phyloP scores from a whole-genome alignment of 2,888 invertebrate species.

The Hemithea aestivaria region DNA sequence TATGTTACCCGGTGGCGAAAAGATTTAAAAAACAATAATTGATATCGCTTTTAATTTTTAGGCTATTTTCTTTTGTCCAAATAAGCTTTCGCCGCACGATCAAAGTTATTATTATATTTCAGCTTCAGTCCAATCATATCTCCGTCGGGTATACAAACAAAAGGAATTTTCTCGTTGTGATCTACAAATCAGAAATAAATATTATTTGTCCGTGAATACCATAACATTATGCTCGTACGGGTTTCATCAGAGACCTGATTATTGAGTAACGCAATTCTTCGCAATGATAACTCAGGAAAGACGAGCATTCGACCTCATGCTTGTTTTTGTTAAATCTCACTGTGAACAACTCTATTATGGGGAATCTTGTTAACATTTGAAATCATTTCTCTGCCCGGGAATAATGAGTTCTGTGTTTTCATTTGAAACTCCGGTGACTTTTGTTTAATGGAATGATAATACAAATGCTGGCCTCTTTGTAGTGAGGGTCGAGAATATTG shows the following conservation, averaged over 20 bases:
- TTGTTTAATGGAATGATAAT: constrained; percentile 80
- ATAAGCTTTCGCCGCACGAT: no score
- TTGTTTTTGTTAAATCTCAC: constrained; percentile 76
- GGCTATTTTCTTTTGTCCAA: no score
- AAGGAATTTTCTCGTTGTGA: no score
- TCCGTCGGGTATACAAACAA: no score
- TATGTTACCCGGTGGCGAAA: no score
- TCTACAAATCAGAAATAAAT: constrained; percentile 9
- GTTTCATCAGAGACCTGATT: constrained; percentile 15
- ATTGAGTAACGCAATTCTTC: constrained; percentile 51
- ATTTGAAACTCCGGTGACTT: constrained; percentile 77
- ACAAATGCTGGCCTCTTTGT: constrained; percentile 74
- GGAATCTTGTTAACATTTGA: constrained; percentile 77
- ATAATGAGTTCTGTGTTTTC: constrained; percentile 78
- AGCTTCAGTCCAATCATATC: no score
- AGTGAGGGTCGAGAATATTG: constrained; percentile 68
- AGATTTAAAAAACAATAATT: no score
- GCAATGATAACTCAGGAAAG: constrained; percentile 45
- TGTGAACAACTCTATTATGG: constrained; percentile 73
- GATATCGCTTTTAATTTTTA: no score
- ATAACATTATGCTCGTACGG: constrained; percentile 5
- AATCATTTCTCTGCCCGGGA: constrained; percentile 73
- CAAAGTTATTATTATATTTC: no score
- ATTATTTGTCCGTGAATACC: constrained; percentile 24
- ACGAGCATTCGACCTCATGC: constrained; percentile 44